A percentile compares a stretch with the other conserved stretches of the same genome.
Conservation (phyloP, 2,888 invertebrate species). For the Endomychus coccineus region DNA sequence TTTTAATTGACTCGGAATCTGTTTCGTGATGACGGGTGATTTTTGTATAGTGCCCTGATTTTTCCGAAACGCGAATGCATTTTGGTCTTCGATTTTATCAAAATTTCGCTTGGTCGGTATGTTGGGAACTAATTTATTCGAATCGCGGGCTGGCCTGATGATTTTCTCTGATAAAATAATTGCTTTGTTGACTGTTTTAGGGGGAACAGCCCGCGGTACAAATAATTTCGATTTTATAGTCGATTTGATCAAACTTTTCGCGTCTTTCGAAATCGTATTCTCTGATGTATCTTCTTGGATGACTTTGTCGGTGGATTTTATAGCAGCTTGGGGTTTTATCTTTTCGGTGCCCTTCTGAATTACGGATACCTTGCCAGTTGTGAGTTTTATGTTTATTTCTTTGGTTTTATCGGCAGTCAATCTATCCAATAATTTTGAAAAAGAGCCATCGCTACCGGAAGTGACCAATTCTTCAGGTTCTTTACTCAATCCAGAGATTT, state of each 20-base stretch:
- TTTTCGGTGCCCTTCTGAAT: too few relatives aligned
- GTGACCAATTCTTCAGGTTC: slow-evolving; percentile 36
- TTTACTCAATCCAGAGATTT: slow-evolving; percentile 18
- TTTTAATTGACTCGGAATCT: not conserved
- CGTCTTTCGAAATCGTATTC: too few relatives aligned
- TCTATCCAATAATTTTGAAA: slow-evolving; percentile 52
- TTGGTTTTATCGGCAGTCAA: slow-evolving; percentile 37
- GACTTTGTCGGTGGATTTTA: too few relatives aligned
- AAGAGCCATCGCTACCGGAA: slow-evolving; percentile 32
- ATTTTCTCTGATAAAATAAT: slow-evolving; percentile 40
- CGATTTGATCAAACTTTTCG: slow-evolving; percentile 8
- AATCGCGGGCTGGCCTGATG: slow-evolving; percentile 32
- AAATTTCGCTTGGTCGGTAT: slow-evolving; percentile 30
- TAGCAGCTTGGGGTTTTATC: too few relatives aligned
- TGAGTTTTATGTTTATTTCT: too few relatives aligned
- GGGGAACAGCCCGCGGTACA: not conserved
- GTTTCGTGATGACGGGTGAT: too few relatives aligned
- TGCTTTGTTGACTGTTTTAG: slow-evolving; percentile 30
- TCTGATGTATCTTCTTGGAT: too few relatives aligned
- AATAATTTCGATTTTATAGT: slow-evolving; percentile 9
- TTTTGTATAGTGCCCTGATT: slow-evolving; percentile 2
- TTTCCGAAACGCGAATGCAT: slow-evolving; percentile 40
- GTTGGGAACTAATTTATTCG: slow-evolving; percentile 32
- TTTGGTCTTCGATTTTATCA: slow-evolving; percentile 40
- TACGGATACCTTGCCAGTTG: too few relatives aligned